A percentile compares a stretch with the other conserved stretches of the same genome.
These are phyloP conservation scores for Tanypteryx hageni DNA, from an alignment of 2,888 invertebrate species.

Conservation along the genomic window DNA sequence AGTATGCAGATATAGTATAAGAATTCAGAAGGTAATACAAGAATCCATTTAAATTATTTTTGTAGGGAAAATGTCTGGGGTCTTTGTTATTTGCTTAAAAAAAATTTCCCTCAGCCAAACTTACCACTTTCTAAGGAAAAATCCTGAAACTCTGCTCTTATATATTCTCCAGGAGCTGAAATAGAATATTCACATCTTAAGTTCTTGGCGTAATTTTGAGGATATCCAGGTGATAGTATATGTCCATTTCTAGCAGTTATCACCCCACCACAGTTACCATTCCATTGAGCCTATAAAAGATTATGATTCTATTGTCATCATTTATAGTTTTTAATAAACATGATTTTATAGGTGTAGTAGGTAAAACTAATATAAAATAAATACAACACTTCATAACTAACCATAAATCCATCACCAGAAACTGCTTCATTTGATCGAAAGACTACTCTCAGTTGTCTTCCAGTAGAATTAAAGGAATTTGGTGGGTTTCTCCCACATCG, in stretches of 20 bases:
- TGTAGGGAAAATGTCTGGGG: background rate
- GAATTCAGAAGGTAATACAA: too few species aligned
- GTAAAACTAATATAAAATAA: constrained; percentile 61
- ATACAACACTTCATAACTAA: constrained; percentile 70
- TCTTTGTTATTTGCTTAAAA: too few species aligned
- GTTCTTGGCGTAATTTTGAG: constrained; percentile 79
- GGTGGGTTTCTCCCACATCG: constrained; percentile 84
- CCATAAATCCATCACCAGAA: constrained; percentile 85
- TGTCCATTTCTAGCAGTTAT: constrained; percentile 77
- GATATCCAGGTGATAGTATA: constrained; percentile 87
- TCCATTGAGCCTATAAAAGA: constrained; percentile 78
- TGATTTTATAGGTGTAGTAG: background rate
- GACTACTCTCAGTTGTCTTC: constrained; percentile 81
- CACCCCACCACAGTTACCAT: constrained; percentile 84
- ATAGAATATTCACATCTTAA: constrained; percentile 84
- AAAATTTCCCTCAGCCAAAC: background rate
- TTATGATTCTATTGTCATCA: constrained; percentile 70
- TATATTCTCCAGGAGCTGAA: constrained; percentile 72
- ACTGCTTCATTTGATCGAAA: constrained; percentile 83
- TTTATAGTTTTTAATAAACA: background rate
- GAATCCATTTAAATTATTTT: background rate
- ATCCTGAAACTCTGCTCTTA: constrained; percentile 78
- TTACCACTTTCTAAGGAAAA: constrained; percentile 77
- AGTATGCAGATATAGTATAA: too few species aligned
- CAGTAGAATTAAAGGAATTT: constrained; percentile 79